Percentiles rank a stretch among this genome's conserved stretches.
phyloP scores from a whole-genome alignment of 2,113 vertebrate genomes.

The Bos indicus region DNA sequence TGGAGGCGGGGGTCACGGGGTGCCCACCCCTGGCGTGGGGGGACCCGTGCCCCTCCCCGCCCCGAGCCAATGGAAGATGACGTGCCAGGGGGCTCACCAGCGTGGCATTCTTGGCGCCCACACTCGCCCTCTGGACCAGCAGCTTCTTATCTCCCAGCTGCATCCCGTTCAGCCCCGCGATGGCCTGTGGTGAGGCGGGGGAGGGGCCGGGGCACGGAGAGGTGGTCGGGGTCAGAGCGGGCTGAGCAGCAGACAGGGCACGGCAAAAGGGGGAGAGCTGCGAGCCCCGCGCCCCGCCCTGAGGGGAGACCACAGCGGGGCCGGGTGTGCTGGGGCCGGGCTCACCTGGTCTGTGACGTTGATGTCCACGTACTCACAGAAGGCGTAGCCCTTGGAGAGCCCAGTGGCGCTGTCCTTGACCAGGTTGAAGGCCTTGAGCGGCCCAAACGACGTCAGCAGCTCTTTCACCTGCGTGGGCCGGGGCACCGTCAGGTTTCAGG shows the following conservation, averaged over 20 bases:
- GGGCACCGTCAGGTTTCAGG: not conserved
- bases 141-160: constrained; percentile 96
- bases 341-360: constrained; percentile 94
- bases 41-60: constrained; percentile 16
- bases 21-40: not conserved
- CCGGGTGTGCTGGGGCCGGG: not conserved
- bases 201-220: not conserved
- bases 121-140: constrained; percentile 93
- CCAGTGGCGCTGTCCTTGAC: constrained; percentile 95
- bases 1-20: not conserved
- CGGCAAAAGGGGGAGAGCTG: not conserved
- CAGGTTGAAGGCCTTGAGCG: constrained; percentile 94
- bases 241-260: not conserved
- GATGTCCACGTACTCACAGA: constrained; percentile 95
- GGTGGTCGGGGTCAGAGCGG: constrained; percentile 5
- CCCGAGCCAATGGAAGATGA: constrained; percentile 73
- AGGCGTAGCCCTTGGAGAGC: constrained; percentile 94
- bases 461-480: constrained; percentile 86
- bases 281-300: not conserved
- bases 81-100: constrained; percentile 83
- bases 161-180: constrained; percentile 93
- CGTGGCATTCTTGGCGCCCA: constrained; percentile 94
- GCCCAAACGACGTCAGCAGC: constrained; percentile 92
- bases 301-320: not conserved
- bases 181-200: constrained; percentile 81